These are phyloP conservation scores for Catamblyrhynchus diadema DNA, from an alignment of 2,797 vertebrate species.

Conservation along the genomic window DNA sequence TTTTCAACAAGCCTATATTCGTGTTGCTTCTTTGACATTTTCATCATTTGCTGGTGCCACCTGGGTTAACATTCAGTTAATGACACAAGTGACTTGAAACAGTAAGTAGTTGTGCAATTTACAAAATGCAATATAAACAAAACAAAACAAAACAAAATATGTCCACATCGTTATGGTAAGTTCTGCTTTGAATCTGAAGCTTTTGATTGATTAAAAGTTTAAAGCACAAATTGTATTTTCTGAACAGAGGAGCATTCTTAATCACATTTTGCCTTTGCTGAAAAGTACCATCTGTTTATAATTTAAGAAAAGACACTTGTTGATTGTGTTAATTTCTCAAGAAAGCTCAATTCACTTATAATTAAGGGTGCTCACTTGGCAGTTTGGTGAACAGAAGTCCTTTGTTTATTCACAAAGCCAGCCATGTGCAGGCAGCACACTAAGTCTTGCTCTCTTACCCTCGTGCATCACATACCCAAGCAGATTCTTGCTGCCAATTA, in stretches of 20 bases:
- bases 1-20: not conserved
- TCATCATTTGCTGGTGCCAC: not conserved
- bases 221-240: not conserved
- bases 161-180: not conserved
- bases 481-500: not conserved
- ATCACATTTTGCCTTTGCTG: not conserved
- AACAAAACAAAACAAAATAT: not conserved
- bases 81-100: not conserved
- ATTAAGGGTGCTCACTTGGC: not conserved
- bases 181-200: not conserved
- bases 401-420: not conserved
- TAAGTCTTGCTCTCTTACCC: not conserved
- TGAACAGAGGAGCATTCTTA: not conserved
- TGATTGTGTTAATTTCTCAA: not conserved
- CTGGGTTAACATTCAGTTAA: not conserved
- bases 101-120: not conserved
- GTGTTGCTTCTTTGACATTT: not conserved
- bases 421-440: not conserved
- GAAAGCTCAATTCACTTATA: not conserved
- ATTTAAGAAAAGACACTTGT: not conserved
- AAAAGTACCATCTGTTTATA: slow-evolving; percentile 1
- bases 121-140: not conserved
- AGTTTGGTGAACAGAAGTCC: not conserved
- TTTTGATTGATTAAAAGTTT: not conserved
- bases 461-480: accelerated